Percentiles rank a stretch among this genome's conserved stretches.
phyloP scores from a whole-genome alignment of 2,113 vertebrate genomes.

The Ammospiza caudacuta region DNA sequence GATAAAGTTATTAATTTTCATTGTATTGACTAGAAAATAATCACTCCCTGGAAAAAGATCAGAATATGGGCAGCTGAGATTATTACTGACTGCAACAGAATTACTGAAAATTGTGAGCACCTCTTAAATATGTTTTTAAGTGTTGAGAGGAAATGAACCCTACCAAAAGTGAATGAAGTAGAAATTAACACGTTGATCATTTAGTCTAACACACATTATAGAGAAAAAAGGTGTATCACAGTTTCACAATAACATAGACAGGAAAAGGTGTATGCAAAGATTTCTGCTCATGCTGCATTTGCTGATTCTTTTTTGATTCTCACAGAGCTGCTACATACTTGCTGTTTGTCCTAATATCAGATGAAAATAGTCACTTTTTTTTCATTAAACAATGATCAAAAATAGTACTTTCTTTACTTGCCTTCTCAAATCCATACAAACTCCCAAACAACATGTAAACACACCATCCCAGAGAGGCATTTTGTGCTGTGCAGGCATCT shows the following conservation, averaged over 20 bases:
- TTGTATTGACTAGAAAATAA: conserved; percentile 11
- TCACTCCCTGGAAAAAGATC: not conserved
- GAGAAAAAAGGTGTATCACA: not conserved
- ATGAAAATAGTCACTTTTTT: not conserved
- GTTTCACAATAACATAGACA: not conserved
- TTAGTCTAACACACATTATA: not conserved
- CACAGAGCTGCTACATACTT: not conserved
- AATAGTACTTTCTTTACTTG: not conserved
- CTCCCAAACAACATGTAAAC: not conserved
- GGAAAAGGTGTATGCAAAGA: not conserved
- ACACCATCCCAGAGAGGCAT: not conserved
- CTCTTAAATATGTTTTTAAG: not conserved
- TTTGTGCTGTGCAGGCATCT: not conserved
- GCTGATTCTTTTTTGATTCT: not conserved
- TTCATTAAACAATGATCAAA: not conserved
- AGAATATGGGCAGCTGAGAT: not conserved
- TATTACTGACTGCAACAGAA: not conserved
- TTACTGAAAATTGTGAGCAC: not conserved
- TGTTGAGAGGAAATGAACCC: not conserved
- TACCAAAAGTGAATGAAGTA: not conserved
- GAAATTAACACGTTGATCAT: not conserved
- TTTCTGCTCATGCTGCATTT: not conserved
- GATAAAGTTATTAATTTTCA: conserved; percentile 44
- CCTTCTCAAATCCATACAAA: not conserved
- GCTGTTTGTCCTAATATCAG: not conserved